Evolutionary conservation across 2,797 vertebrate genomes (phyloP).

Genomic region (Hoplostethus mediterraneus): DNA sequence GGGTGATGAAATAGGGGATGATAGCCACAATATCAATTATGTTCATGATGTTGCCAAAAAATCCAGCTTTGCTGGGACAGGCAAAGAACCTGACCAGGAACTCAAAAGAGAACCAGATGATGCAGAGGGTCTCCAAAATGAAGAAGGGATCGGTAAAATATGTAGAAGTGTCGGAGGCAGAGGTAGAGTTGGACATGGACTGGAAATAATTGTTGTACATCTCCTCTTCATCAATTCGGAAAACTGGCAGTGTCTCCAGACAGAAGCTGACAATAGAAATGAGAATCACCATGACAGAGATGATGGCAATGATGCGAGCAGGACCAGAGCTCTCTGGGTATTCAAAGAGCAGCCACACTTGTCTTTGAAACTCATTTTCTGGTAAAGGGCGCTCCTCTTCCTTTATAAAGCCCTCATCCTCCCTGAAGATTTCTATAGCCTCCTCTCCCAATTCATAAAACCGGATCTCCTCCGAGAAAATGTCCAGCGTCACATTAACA

Average conservation of each 20-base stretch:
- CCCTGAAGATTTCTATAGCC: slow-evolving; percentile 98
- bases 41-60: slow-evolving; percentile 99
- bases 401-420: slow-evolving; percentile 97
- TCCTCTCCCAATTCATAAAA: slow-evolving; percentile 98
- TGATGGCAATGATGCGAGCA: slow-evolving; percentile 96
- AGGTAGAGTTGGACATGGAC: slow-evolving; percentile 75
- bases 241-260: slow-evolving; percentile 95
- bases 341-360: slow-evolving; percentile 98
- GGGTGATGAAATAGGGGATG: slow-evolving; percentile 98
- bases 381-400: slow-evolving; percentile 97
- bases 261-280: slow-evolving; percentile 99
- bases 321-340: slow-evolving; percentile 98
- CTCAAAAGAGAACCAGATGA: slow-evolving; percentile 99
- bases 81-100: slow-evolving; percentile 98
- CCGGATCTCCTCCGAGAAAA: slow-evolving; percentile 98
- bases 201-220: slow-evolving; percentile 68
- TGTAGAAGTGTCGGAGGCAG: slow-evolving; percentile 79
- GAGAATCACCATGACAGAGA: slow-evolving; percentile 97
- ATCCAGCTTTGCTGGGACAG: slow-evolving; percentile 97
- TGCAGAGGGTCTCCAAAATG: slow-evolving; percentile 98
- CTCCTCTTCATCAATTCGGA: slow-evolving; percentile 92
- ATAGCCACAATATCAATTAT: slow-evolving; percentile 99
- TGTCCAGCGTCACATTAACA: slow-evolving; percentile 97
- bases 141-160: slow-evolving; percentile 99
- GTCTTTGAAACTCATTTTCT: slow-evolving; percentile 94